These are phyloP conservation scores for Drosophila subpulchrella DNA, from an alignment of 1,140 invertebrate genomes.

Conservation along the genomic window DNA sequence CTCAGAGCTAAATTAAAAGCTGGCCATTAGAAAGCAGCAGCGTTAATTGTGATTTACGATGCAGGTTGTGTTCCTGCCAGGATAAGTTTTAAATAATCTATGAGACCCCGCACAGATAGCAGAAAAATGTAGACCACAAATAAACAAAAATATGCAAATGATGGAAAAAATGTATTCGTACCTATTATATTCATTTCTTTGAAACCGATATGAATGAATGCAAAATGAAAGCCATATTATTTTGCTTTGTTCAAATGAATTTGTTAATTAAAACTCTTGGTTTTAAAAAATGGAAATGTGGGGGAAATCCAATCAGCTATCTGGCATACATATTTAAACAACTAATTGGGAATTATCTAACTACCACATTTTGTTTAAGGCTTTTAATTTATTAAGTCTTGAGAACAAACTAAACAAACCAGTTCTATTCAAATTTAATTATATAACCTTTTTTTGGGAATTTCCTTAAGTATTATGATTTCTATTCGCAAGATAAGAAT, in stretches of 20 bases:
- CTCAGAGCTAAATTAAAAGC: slow-evolving; percentile 52
- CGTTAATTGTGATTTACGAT: slow-evolving; percentile 66
- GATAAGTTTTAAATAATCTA: slow-evolving; percentile 24
- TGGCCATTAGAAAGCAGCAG: slow-evolving; percentile 46
- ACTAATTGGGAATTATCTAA: neutral
- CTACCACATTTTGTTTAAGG: no score
- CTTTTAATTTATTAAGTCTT: no score
- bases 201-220: neutral
- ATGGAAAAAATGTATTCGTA: neutral
- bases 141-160: neutral
- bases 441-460: no score
- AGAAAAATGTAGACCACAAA: neutral
- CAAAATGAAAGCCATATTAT: neutral
- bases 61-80: slow-evolving; percentile 9
- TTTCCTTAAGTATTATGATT: neutral
- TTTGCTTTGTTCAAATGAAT: neutral
- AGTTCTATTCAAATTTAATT: no score
- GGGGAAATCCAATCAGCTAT: neutral
- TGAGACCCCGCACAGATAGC: neutral
- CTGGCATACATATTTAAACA: neutral
- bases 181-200: neutral
- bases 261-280: neutral
- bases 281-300: neutral
- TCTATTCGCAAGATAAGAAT: neutral
- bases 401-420: no score